These are phyloP conservation scores for Luehdorfia chinensis DNA, from an alignment of 1,140 invertebrate species.

Conservation along the genomic window DNA sequence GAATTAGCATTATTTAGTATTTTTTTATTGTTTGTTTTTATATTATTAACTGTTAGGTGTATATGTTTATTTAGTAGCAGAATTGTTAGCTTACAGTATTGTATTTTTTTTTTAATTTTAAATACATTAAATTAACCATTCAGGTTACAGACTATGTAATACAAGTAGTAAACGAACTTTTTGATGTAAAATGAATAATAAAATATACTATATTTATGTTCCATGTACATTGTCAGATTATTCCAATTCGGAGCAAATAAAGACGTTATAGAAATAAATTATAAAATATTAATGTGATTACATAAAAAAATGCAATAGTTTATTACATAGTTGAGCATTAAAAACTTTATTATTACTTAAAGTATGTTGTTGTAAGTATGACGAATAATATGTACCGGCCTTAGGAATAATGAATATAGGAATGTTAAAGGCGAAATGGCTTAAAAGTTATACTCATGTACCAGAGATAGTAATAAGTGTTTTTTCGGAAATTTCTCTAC, in stretches of 20 bases:
- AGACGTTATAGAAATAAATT: slow-evolving; percentile 9
- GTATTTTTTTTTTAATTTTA: neutral
- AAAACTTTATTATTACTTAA: slow-evolving; percentile 66
- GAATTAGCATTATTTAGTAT: slow-evolving; percentile 18
- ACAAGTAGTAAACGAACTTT: neutral
- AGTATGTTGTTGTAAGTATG: slow-evolving; percentile 65
- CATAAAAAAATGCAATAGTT: slow-evolving; percentile 50
- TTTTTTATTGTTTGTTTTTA: slow-evolving; percentile 16
- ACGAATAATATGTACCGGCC: slow-evolving; percentile 64
- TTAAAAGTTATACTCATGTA: slow-evolving; percentile 46
- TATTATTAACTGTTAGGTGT: neutral
- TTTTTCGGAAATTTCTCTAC: slow-evolving; percentile 67
- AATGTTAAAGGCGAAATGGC: slow-evolving; percentile 52
- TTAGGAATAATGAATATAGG: slow-evolving; percentile 64
- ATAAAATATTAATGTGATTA: slow-evolving; percentile 48
- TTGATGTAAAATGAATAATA: neutral
- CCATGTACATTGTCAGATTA: slow-evolving; percentile 7
- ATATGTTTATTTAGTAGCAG: slow-evolving; percentile 8
- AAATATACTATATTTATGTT: neutral
- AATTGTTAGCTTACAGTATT: neutral
- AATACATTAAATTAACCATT: neutral
- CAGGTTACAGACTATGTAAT: slow-evolving; percentile 3
- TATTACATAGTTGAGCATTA: slow-evolving; percentile 64
- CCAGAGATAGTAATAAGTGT: slow-evolving; percentile 49
- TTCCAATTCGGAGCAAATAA: slow-evolving; percentile 4